A percentile compares a stretch with the other conserved stretches of the same genome.
These are phyloP conservation scores for Platycheirus albimanus DNA, from an alignment of 2,888 invertebrate species.

Conservation along the genomic window DNA sequence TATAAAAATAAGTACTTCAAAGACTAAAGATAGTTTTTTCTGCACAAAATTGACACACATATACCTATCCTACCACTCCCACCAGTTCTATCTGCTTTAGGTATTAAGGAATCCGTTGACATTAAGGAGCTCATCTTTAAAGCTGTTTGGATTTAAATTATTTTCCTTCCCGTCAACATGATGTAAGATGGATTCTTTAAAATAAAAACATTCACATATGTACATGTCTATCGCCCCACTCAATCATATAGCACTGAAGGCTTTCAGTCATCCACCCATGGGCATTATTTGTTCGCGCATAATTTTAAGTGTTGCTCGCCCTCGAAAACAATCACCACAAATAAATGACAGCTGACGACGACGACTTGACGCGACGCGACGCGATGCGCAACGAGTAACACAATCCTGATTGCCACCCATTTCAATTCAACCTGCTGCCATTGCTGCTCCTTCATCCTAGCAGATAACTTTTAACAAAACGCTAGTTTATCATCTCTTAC, in stretches of 20 bases:
- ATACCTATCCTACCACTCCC: too few relatives aligned
- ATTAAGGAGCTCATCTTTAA: too few relatives aligned
- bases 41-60: too few relatives aligned
- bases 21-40: too few relatives aligned
- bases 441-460: not conserved
- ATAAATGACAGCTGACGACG: conserved; percentile 37
- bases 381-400: conserved; percentile 9
- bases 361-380: too few relatives aligned
- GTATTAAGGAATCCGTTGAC: too few relatives aligned
- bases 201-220: too few relatives aligned
- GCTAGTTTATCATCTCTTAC: conserved; percentile 42
- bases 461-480: conserved; percentile 30
- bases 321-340: conserved; percentile 33
- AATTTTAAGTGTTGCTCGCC: conserved; percentile 2
- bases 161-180: too few relatives aligned
- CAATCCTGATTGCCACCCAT: conserved; percentile 40
- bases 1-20: too few relatives aligned
- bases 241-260: not conserved
- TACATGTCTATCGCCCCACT: not conserved
- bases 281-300: conserved; percentile 22
- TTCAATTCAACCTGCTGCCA: not conserved
- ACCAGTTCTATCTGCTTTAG: too few relatives aligned
- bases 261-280: not conserved
- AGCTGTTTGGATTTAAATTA: too few relatives aligned
- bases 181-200: too few relatives aligned